Evolutionary conservation across 2,113 vertebrate species (phyloP).

Genomic region (Microtus pennsylvanicus): DNA sequence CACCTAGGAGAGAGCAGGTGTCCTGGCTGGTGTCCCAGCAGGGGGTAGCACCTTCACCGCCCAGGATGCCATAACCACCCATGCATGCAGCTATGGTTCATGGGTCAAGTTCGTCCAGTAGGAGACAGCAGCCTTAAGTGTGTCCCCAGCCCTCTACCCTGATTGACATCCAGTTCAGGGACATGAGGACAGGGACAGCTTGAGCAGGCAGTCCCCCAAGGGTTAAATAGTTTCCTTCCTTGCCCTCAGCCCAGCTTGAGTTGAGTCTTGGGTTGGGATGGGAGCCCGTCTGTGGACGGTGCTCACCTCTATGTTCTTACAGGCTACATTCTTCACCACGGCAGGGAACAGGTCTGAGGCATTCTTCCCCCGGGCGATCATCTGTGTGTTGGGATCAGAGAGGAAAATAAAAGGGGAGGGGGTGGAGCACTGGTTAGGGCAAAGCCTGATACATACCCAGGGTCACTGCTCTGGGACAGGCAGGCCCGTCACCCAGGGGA

Average conservation of each 20-base stretch:
- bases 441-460: not conserved
- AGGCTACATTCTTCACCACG: conserved; percentile 98
- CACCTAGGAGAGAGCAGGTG: conserved; percentile 81
- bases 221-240: not conserved
- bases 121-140: not conserved
- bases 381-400: conserved; percentile 85
- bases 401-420: not conserved
- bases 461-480: not conserved
- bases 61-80: not conserved
- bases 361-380: conserved; percentile 98
- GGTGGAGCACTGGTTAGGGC: not conserved
- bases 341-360: conserved; percentile 98
- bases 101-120: not conserved
- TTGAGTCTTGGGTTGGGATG: not conserved
- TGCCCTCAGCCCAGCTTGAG: not conserved
- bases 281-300: accelerated
- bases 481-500: not conserved
- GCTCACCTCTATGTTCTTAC: conserved; percentile 98
- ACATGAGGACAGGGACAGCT: not conserved
- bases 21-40: not conserved
- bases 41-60: accelerated
- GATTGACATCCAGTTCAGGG: not conserved
- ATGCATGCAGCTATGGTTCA: accelerated
- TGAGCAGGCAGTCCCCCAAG: not conserved
- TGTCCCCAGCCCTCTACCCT: not conserved